A percentile compares a stretch with the other conserved stretches of the same genome.
Evolutionary conservation across 2,113 vertebrate species (phyloP).

Genomic region (Candoia aspera): DNA sequence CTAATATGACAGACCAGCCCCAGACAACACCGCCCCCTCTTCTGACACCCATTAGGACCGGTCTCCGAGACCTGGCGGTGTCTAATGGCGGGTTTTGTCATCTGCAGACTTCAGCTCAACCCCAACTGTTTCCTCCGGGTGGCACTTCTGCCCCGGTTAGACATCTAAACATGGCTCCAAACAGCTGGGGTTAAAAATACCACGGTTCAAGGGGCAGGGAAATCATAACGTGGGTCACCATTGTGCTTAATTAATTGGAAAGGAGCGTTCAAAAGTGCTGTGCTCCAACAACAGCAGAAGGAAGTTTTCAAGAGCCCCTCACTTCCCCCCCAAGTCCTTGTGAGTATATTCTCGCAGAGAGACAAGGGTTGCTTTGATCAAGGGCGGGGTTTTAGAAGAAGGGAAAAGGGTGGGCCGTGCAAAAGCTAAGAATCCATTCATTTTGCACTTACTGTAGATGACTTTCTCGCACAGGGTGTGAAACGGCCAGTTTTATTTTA

Average conservation of each 20-base stretch:
- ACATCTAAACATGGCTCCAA: slow-evolving; percentile 74
- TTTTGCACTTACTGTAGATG: no score
- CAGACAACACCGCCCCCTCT: slow-evolving; percentile 74
- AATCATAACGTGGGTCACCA: slow-evolving; percentile 80
- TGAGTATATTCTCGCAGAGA: slow-evolving; percentile 42
- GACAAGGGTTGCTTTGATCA: slow-evolving; percentile 33
- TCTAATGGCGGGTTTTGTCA: slow-evolving; percentile 80
- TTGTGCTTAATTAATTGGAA: slow-evolving; percentile 84
- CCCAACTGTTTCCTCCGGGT: slow-evolving; percentile 72
- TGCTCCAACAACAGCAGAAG: slow-evolving; percentile 75
- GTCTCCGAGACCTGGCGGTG: slow-evolving; percentile 71
- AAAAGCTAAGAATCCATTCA: not conserved
- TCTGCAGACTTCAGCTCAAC: slow-evolving; percentile 64
- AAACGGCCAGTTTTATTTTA: not conserved
- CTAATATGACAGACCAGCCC: slow-evolving; percentile 72
- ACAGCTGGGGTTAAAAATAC: slow-evolving; percentile 81
- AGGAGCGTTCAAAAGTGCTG: slow-evolving; percentile 72
- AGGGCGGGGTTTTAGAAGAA: not conserved
- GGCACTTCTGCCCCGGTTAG: slow-evolving; percentile 77
- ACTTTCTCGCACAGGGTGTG: not conserved
- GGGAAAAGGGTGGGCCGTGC: not conserved
- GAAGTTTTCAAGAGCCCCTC: slow-evolving; percentile 18
- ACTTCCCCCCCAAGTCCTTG: slow-evolving; percentile 1
- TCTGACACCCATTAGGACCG: slow-evolving; percentile 77
- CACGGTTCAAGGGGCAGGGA: slow-evolving; percentile 66